A percentile compares a stretch with the other conserved stretches of the same genome.
These are phyloP conservation scores for Myrmecophaga tridactyla DNA, from an alignment of 2,113 vertebrate genomes.

Conservation along the genomic window DNA sequence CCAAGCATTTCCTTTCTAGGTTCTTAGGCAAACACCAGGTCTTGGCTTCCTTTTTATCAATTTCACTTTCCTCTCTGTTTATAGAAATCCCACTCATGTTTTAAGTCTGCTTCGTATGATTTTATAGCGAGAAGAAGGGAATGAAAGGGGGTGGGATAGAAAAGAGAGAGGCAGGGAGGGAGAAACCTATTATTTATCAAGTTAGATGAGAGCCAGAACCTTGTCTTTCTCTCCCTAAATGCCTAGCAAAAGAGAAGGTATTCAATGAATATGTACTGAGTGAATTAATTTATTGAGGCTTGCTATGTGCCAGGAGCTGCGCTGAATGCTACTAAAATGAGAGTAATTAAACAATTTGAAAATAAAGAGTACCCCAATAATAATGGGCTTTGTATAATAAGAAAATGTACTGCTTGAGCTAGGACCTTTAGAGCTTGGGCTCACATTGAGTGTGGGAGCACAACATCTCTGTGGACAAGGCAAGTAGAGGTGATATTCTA, in stretches of 20 bases:
- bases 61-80: slow-evolving; percentile 1
- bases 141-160: neutral
- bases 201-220: neutral
- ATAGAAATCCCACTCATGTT: slow-evolving; percentile 2
- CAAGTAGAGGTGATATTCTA: slow-evolving; percentile 71
- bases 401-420: neutral
- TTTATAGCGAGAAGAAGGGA: neutral
- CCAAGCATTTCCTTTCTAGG: neutral
- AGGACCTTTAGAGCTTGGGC: slow-evolving; percentile 67
- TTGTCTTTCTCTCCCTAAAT: neutral
- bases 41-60: neutral
- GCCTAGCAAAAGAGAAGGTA: neutral
- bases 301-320: neutral
- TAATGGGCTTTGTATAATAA: neutral
- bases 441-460: slow-evolving; percentile 75
- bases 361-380: neutral
- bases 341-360: neutral
- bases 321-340: neutral
- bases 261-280: neutral
- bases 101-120: neutral
- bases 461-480: slow-evolving; percentile 77
- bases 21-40: neutral
- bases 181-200: neutral
- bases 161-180: neutral
- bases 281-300: neutral